These are phyloP conservation scores for Martes martes DNA, from an alignment of 2,113 vertebrate genomes.

Conservation along the genomic window DNA sequence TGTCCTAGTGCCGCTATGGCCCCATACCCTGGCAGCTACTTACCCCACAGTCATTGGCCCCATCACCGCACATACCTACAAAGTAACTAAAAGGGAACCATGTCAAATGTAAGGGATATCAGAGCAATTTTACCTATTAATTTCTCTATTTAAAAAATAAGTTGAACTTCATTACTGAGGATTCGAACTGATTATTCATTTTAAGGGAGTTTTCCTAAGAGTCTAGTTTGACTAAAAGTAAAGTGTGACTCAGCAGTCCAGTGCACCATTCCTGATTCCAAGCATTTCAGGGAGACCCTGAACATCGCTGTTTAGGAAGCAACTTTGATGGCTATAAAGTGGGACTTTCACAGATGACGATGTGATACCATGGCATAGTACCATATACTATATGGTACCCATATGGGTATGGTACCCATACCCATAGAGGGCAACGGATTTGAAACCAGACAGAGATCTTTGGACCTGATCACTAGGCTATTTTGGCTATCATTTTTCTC, in stretches of 20 bases:
- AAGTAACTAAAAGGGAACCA: conserved; percentile 81
- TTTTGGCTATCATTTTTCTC: not conserved
- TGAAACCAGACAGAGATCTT: not conserved
- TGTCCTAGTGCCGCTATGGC: not conserved
- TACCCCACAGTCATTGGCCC: conserved; percentile 89
- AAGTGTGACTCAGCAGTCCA: not conserved
- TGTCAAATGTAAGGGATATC: conserved; percentile 21
- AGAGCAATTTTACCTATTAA: not conserved
- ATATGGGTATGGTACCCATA: too few species aligned
- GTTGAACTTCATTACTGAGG: not conserved
- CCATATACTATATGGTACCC: too few species aligned
- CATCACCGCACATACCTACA: conserved; percentile 89
- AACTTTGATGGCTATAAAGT: not conserved
- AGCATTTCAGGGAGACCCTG: not conserved
- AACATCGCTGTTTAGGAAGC: not conserved
- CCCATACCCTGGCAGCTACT: conserved; percentile 60
- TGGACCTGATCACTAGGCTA: not conserved
- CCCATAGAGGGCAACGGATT: not conserved
- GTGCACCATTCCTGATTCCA: not conserved
- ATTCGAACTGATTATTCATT: not conserved
- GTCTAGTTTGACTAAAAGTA: not conserved
- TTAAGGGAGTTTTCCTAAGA: conserved; percentile 3
- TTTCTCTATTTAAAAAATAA: conserved; percentile 33
- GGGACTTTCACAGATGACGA: not conserved
- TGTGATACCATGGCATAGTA: not conserved